phyloP scores from a whole-genome alignment of 2,888 invertebrate species.

The Parnassius smintheus region DNA sequence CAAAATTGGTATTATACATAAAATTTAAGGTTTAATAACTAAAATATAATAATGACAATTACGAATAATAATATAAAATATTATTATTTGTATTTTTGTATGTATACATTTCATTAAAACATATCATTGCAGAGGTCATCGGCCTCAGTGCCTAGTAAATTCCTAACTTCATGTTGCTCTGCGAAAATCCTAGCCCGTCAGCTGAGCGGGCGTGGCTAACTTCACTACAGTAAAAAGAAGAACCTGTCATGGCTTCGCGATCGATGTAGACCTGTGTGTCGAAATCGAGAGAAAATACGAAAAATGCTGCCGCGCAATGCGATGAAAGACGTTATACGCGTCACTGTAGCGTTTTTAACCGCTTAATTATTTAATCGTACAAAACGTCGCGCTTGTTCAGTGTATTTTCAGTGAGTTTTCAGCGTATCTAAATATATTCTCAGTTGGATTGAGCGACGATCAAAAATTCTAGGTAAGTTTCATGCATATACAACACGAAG shows the following conservation, averaged over 20 bases:
- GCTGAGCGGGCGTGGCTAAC: conserved; percentile 67
- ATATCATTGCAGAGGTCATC: conserved; percentile 50
- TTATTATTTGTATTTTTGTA: too few relatives aligned
- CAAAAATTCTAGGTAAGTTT: conserved; percentile 71
- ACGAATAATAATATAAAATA: too few relatives aligned
- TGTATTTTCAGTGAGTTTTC: conserved; percentile 71
- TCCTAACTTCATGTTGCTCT: conserved; percentile 54
- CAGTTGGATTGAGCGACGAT: conserved; percentile 61
- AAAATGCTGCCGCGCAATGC: conserved; percentile 65
- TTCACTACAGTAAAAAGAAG: conserved; percentile 67
- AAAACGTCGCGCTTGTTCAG: conserved; percentile 52
- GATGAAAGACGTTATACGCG: conserved; percentile 44
- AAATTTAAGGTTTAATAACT: too few relatives aligned
- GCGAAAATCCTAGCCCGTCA: conserved; percentile 69
- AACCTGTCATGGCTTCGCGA: conserved; percentile 77
- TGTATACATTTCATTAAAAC: too few relatives aligned
- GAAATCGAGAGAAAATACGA: conserved; percentile 69
- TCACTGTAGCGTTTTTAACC: conserved; percentile 41
- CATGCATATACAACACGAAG: conserved; percentile 44
- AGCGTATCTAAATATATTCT: conserved; percentile 75
- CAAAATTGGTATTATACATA: too few relatives aligned
- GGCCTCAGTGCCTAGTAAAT: conserved; percentile 42
- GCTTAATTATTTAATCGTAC: conserved; percentile 54
- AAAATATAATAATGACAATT: too few relatives aligned
- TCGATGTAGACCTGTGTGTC: conserved; percentile 66